phyloP scores from a whole-genome alignment of 2,888 invertebrate species.

The Anorthoa munda region DNA sequence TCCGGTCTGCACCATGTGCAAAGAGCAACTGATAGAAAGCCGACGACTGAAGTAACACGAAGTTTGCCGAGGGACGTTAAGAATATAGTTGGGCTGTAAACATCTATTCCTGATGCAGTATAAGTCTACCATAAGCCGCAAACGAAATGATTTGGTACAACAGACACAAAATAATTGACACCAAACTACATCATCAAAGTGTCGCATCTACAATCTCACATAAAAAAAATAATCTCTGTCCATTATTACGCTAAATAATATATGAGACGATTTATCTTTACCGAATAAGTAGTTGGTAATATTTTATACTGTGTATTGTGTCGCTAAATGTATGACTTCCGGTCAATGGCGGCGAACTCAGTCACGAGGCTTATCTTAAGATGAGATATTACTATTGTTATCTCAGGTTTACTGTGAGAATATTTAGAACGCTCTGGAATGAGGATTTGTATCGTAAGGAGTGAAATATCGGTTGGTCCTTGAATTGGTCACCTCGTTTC shows the following conservation, averaged over 20 bases:
- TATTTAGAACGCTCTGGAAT: constrained; percentile 58
- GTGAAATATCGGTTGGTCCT: constrained; percentile 34
- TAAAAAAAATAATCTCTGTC: constrained; percentile 74
- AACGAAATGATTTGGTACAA: not conserved
- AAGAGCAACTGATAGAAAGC: no score
- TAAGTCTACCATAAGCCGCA: not conserved
- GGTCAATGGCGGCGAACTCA: constrained; percentile 72
- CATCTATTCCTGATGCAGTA: no score
- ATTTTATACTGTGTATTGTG: constrained; percentile 79
- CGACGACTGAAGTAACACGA: no score
- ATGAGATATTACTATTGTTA: constrained; percentile 74
- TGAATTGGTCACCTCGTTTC: constrained; percentile 41
- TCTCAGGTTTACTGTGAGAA: constrained; percentile 65
- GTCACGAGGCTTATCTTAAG: constrained; percentile 66
- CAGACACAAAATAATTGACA: not conserved
- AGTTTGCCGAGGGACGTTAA: no score
- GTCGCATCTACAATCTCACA: constrained; percentile 62
- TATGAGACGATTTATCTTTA: constrained; percentile 87
- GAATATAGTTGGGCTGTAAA: no score
- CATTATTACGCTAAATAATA: constrained; percentile 86
- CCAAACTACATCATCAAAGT: not conserved
- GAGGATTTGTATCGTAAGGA: constrained; percentile 41
- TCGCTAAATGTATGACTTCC: constrained; percentile 79
- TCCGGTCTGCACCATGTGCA: no score
- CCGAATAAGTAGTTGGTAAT: constrained; percentile 84